phyloP scores from a whole-genome alignment of 2,888 invertebrate genomes.

The Dendrolimus houi region DNA sequence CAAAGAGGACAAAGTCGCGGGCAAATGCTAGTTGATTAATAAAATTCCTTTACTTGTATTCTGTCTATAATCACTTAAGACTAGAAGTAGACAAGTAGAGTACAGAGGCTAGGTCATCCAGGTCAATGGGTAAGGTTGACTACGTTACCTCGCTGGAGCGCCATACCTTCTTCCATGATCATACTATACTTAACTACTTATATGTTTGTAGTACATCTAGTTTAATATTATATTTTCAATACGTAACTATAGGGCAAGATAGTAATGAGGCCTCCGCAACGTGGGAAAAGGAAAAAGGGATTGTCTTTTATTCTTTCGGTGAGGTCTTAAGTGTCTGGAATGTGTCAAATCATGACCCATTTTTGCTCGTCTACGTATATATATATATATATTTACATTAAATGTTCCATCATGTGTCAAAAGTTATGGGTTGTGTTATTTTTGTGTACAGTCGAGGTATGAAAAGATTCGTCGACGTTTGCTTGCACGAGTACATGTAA shows the following conservation, averaged over 20 bases:
- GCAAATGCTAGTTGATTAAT: too few relatives aligned
- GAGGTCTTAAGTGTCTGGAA: slow-evolving; percentile 14
- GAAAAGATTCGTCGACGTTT: too few relatives aligned
- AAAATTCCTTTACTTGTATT: too few relatives aligned
- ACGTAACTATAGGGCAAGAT: slow-evolving; percentile 24
- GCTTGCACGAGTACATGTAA: too few relatives aligned
- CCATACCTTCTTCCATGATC: background rate
- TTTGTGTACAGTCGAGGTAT: too few relatives aligned
- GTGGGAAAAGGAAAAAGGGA: slow-evolving; percentile 20
- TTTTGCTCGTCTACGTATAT: slow-evolving; percentile 5
- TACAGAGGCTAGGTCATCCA: background rate
- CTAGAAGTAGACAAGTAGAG: too few relatives aligned
- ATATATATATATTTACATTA: slow-evolving; percentile 2
- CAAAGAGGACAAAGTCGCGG: too few relatives aligned
- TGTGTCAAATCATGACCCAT: slow-evolving; percentile 10
- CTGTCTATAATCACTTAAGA: too few relatives aligned
- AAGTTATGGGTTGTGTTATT: too few relatives aligned
- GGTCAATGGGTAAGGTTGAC: too few relatives aligned
- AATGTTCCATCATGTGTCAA: slow-evolving; percentile 1
- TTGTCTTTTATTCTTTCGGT: slow-evolving; percentile 30
- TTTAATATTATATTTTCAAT: slow-evolving; percentile 7
- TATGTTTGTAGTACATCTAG: background rate
- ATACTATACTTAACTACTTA: too few relatives aligned
- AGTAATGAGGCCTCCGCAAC: slow-evolving; percentile 18
- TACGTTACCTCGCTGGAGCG: too few relatives aligned